Percentiles rank a stretch among this genome's conserved stretches.
Evolutionary conservation across 30 jellyfish, hydroid and myxozoan genomes (phyloP).

Genomic region (Rhopilema esculentum): DNA sequence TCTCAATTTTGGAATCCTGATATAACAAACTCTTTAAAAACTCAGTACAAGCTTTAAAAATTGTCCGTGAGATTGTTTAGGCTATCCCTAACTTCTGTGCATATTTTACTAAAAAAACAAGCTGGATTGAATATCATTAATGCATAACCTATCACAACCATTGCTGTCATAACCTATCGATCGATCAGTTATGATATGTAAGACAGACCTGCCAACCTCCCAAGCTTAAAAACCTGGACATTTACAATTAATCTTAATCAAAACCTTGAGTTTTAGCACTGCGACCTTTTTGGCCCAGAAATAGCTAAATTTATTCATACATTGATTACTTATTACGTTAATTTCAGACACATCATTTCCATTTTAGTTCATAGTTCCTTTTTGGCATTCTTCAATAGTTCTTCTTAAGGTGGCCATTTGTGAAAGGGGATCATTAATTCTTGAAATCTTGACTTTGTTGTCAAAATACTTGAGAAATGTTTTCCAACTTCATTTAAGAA

Average conservation of each 20-base stretch:
- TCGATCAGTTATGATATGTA: no score
- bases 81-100: no score
- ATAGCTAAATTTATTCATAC: constrained; percentile 7
- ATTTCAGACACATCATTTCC: constrained; percentile 32
- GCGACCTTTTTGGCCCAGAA: constrained; percentile 10
- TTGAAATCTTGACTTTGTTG: constrained; percentile 53
- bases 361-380: constrained; percentile 51
- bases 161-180: no score
- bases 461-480: constrained; percentile 61
- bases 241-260: neutral
- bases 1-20: no score
- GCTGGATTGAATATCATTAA: no score
- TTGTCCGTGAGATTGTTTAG: no score
- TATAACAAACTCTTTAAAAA: no score
- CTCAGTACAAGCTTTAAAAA: no score
- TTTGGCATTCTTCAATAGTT: constrained; percentile 40
- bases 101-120: no score
- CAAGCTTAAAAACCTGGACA: constrained; percentile 31
- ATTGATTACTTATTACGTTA: constrained; percentile 4
- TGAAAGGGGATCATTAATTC: constrained; percentile 59
- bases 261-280: constrained; percentile 3
- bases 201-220: constrained; percentile 4
- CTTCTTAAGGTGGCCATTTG: constrained; percentile 31
- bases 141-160: no score
- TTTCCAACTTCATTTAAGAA: constrained; percentile 58